Conservation (phyloP, 2,797 vertebrate genomes). For the Lepilemur ruficaudatus region DNA sequence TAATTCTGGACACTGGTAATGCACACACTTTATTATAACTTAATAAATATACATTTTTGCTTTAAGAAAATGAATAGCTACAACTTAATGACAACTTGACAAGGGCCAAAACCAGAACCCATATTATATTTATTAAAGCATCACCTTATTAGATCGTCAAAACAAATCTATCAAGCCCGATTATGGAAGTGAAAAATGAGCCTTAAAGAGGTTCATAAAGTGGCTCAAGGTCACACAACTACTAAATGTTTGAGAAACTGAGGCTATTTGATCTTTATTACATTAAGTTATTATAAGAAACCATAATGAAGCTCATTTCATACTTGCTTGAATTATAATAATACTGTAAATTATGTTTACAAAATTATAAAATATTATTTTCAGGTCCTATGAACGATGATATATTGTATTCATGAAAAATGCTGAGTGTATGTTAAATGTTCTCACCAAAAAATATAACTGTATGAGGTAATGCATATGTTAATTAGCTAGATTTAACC, state of each 20-base stretch:
- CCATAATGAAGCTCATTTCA: not conserved
- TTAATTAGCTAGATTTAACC: not conserved
- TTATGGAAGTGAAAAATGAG: not conserved
- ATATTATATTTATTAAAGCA: not conserved
- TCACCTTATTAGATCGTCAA: not conserved
- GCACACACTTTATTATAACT: not conserved
- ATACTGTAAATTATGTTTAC: not conserved
- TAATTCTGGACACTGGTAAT: not conserved
- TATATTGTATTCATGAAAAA: not conserved
- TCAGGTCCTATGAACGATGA: not conserved
- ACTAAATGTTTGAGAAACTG: not conserved
- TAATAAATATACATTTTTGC: not conserved
- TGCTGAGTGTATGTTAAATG: too few species aligned
- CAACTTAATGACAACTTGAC: not conserved
- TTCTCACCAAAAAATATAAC: not conserved
- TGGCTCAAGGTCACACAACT: not conserved
- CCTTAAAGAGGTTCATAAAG: not conserved
- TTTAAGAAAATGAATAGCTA: slow-evolving; percentile 22
- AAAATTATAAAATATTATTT: not conserved
- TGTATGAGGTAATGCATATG: not conserved
- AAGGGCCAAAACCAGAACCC: not conserved
- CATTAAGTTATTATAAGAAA: not conserved
- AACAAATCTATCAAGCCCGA: not conserved
- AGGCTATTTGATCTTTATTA: not conserved
- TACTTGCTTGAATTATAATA: not conserved